These are phyloP conservation scores for Allolobophora icterica DNA, from an alignment of 2,888 invertebrate species.

Conservation along the genomic window DNA sequence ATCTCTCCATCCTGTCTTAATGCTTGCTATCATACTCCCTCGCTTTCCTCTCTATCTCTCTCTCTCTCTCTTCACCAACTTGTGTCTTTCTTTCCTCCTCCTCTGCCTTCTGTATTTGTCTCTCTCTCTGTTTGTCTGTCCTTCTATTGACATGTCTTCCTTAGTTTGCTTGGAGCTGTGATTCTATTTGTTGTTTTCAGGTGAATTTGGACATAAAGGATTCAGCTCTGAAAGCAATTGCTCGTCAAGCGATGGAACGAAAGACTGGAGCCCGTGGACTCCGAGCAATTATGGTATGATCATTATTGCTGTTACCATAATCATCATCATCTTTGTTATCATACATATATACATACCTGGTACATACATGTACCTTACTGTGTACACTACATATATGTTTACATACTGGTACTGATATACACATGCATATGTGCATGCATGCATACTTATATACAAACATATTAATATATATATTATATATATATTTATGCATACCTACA, in stretches of 20 bases:
- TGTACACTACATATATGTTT: too few species aligned
- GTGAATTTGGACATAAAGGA: slow-evolving; percentile 88
- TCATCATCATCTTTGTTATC: too few species aligned
- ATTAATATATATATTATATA: too few species aligned
- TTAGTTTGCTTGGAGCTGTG: background rate
- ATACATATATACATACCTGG: background rate
- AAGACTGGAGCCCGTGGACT: slow-evolving; percentile 96
- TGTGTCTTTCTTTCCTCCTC: background rate
- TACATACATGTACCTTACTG: too few species aligned
- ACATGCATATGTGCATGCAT: too few species aligned
- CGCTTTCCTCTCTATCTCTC: too few species aligned
- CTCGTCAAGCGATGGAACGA: slow-evolving; percentile 84
- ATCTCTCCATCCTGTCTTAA: background rate
- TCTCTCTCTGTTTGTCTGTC: background rate
- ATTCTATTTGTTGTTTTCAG: slow-evolving; percentile 66
- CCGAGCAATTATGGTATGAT: slow-evolving; percentile 86
- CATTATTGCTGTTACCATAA: background rate
- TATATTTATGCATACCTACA: too few species aligned
- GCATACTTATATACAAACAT: too few species aligned
- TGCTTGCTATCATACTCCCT: too few species aligned
- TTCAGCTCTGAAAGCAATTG: slow-evolving; percentile 89
- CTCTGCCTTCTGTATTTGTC: background rate
- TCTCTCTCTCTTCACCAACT: too few species aligned
- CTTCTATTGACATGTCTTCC: background rate
- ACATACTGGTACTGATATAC: too few species aligned